These are phyloP conservation scores for Parnassius smintheus DNA, from an alignment of 2,888 invertebrate species.

Conservation along the genomic window DNA sequence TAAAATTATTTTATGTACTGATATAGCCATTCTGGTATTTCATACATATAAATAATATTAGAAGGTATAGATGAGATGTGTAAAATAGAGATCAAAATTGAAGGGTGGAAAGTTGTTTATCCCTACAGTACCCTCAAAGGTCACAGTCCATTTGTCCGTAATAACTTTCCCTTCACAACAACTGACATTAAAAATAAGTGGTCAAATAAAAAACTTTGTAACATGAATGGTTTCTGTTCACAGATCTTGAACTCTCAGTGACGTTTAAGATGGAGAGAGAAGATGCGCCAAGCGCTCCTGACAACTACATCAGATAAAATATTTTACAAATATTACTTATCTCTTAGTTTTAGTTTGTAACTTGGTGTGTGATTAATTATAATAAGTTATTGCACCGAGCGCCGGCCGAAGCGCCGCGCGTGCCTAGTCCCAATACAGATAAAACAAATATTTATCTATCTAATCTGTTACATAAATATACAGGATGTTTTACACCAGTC, in stretches of 20 bases:
- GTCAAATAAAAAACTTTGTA: neutral
- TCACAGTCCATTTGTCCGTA: no score
- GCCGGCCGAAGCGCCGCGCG: conserved; percentile 64
- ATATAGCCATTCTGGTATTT: no score
- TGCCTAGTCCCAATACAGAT: conserved; percentile 78
- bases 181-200: no score
- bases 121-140: no score
- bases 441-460: conserved; percentile 73
- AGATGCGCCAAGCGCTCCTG: conserved; percentile 59
- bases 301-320: conserved; percentile 56
- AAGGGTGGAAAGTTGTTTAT: no score
- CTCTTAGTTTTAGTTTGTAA: conserved; percentile 71
- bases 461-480: conserved; percentile 66
- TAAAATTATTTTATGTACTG: no score
- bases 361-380: conserved; percentile 76
- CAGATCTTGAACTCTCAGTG: conserved; percentile 72
- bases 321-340: conserved; percentile 70
- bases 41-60: no score
- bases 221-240: conserved; percentile 43
- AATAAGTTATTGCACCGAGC: conserved; percentile 76
- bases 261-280: conserved; percentile 46
- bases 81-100: no score
- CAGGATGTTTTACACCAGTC: conserved; percentile 62
- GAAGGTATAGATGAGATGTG: no score
- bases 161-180: no score